phyloP scores from a whole-genome alignment of 1,140 invertebrate species.

The Bemisia tabaci region DNA sequence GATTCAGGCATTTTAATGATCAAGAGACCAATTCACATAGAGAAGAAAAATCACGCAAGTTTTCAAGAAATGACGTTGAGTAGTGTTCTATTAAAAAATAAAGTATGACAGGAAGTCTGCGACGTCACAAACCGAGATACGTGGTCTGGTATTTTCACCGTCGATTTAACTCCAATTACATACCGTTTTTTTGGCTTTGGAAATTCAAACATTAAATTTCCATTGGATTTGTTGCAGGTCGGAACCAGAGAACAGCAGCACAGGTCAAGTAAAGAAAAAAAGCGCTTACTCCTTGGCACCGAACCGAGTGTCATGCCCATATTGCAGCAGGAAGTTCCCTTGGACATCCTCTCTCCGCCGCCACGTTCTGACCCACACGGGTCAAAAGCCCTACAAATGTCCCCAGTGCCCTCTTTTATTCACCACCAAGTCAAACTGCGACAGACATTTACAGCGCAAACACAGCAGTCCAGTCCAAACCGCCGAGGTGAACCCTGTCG shows the following conservation, averaged over 20 bases:
- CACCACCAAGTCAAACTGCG: slow-evolving; percentile 94
- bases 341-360: slow-evolving; percentile 87
- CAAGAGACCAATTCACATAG: too few species aligned
- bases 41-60: too few species aligned
- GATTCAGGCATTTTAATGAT: too few species aligned
- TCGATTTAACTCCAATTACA: too few species aligned
- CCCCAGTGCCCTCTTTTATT: slow-evolving; percentile 80
- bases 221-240: too few species aligned
- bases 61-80: too few species aligned
- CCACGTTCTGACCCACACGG: slow-evolving; percentile 86
- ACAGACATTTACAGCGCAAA: slow-evolving; percentile 62
- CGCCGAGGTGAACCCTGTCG: slow-evolving; percentile 1
- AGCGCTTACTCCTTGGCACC: slow-evolving; percentile 92
- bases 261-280: slow-evolving; percentile 54
- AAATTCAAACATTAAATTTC: too few species aligned
- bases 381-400: slow-evolving; percentile 92
- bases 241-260: slow-evolving; percentile 35
- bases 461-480: slow-evolving; percentile 21
- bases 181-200: too few species aligned
- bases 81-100: too few species aligned
- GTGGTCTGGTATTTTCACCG: too few species aligned
- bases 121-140: too few species aligned
- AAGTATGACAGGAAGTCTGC: too few species aligned
- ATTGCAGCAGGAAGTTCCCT: slow-evolving; percentile 83
- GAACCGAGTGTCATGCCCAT: slow-evolving; percentile 80